Percentiles rank a stretch among this genome's conserved stretches.
phyloP scores from a whole-genome alignment of 2,888 invertebrate genomes.

The Eledone cirrhosa region DNA sequence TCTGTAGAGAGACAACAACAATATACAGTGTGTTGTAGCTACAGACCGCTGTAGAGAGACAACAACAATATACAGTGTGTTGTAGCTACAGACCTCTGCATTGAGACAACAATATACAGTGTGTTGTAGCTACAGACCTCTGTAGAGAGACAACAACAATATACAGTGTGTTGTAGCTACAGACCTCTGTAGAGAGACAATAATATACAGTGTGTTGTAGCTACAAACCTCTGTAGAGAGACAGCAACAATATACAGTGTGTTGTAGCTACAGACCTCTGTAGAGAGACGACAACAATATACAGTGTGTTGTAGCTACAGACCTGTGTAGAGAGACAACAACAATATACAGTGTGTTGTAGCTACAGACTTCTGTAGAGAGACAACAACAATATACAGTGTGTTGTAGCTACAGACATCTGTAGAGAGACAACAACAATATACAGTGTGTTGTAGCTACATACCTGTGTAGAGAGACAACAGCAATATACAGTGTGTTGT shows the following conservation, averaged over 20 bases:
- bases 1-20: slow-evolving; percentile 38
- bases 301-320: no score
- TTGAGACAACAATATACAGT: slow-evolving; percentile 18
- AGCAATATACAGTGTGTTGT: no score
- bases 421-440: slow-evolving; percentile 32
- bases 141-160: slow-evolving; percentile 36
- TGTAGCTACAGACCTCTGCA: slow-evolving; percentile 52
- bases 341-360: no score
- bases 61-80: no score
- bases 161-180: no score
- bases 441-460: no score
- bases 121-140: slow-evolving; percentile 53
- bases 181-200: slow-evolving; percentile 44
- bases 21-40: no score
- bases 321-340: slow-evolving; percentile 41
- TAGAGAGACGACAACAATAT: slow-evolving; percentile 28
- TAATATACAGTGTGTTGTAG: no score
- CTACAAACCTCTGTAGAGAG: slow-evolving; percentile 48
- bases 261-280: slow-evolving; percentile 54
- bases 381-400: no score
- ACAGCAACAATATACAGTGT: no score
- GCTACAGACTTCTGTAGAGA: slow-evolving; percentile 49
- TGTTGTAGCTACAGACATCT: slow-evolving; percentile 54
- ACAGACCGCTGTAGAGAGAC: slow-evolving; percentile 46
- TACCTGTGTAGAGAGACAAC: slow-evolving; percentile 41